Evolutionary conservation across 1,140 invertebrate genomes (phyloP).

Genomic region (Arctopsyche grandis): DNA sequence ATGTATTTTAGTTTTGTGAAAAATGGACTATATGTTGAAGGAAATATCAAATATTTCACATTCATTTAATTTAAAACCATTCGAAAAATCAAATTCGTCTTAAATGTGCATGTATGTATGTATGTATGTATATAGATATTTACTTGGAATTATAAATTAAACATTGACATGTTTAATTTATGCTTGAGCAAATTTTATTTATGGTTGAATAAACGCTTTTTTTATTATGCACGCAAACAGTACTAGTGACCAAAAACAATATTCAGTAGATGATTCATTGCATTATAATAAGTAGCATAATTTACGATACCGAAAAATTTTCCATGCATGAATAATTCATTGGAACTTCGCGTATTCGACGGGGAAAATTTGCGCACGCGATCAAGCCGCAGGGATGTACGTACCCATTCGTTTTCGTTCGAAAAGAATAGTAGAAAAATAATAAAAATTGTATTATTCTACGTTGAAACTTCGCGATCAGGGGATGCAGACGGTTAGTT

Average conservation of each 20-base stretch:
- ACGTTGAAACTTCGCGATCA: too few relatives aligned
- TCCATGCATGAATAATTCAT: not conserved
- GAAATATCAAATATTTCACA: too few relatives aligned
- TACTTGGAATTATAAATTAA: not conserved
- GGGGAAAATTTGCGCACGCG: not conserved
- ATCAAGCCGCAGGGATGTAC: not conserved
- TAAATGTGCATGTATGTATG: not conserved
- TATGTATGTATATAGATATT: not conserved
- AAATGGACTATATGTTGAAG: too few relatives aligned
- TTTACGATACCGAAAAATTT: not conserved
- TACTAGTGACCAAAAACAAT: too few relatives aligned
- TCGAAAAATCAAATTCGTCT: not conserved
- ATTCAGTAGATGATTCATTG: not conserved
- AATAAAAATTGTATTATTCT: not conserved
- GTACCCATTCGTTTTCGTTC: not conserved
- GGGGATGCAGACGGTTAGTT: not conserved
- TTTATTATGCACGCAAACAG: too few relatives aligned
- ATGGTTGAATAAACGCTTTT: too few relatives aligned
- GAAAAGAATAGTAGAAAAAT: not conserved
- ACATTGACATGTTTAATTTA: too few relatives aligned
- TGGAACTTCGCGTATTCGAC: not conserved
- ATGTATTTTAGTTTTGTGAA: too few relatives aligned
- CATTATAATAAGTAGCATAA: not conserved
- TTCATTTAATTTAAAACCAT: too few relatives aligned
- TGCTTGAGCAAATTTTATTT: too few relatives aligned